These are phyloP conservation scores for Trochalopteron elliotii DNA, from an alignment of 2,113 vertebrate species.

Conservation along the genomic window DNA sequence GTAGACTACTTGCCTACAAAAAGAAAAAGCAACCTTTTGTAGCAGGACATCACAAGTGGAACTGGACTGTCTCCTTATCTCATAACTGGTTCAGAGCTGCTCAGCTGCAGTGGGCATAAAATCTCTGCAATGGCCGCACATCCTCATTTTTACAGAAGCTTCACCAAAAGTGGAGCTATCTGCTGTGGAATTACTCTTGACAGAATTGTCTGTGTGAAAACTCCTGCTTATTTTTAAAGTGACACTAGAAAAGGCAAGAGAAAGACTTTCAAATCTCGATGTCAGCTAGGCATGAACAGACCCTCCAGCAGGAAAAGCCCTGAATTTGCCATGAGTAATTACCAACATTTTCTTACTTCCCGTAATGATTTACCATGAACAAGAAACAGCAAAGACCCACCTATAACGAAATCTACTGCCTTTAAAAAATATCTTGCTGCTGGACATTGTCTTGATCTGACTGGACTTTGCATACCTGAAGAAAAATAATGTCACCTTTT, in stretches of 20 bases:
- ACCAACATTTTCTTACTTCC: background rate
- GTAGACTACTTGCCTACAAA: background rate
- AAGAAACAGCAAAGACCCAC: conserved; percentile 67
- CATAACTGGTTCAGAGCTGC: background rate
- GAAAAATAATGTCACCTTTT: conserved; percentile 29
- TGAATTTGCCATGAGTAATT: background rate
- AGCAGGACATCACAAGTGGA: fast-evolving
- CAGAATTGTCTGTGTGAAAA: background rate
- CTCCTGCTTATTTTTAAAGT: background rate
- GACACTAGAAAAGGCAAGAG: background rate
- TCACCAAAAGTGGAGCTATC: background rate
- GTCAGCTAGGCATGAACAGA: background rate
- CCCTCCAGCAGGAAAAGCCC: background rate
- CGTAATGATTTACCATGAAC: background rate
- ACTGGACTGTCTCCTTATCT: background rate
- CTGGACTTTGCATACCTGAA: conserved; percentile 94
- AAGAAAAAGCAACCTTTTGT: background rate
- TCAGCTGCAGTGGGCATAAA: background rate
- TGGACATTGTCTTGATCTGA: conserved; percentile 97
- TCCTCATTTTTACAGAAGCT: background rate
- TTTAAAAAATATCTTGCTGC: conserved; percentile 99
- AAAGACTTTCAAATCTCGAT: background rate
- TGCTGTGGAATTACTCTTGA: background rate
- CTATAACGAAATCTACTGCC: conserved; percentile 97
- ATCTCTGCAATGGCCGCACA: background rate